Conservation (phyloP, 2,113 vertebrate species). For the Chaetorhynchus papuensis region DNA sequence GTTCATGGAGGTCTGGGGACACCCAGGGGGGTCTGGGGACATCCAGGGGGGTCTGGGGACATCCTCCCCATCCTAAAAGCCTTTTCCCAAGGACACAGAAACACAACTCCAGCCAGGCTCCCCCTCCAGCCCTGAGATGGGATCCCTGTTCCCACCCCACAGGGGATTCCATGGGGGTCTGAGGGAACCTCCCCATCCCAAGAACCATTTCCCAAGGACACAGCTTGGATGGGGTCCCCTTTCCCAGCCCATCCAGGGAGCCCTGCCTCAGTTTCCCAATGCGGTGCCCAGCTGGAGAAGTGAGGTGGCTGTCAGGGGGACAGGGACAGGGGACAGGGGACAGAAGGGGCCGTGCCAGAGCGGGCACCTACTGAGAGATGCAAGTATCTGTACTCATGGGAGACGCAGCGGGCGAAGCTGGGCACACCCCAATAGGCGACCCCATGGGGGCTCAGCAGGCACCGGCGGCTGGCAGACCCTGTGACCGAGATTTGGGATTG, state of each 20-base stretch:
- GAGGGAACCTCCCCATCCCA: neutral
- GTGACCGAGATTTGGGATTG: fast-evolving
- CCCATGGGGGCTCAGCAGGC: constrained; percentile 93
- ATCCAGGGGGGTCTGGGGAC: fast-evolving
- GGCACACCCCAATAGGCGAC: constrained; percentile 97
- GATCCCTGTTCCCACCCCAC: neutral
- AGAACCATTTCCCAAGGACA: neutral
- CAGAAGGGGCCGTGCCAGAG: neutral
- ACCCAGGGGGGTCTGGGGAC: neutral
- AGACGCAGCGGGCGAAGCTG: constrained; percentile 98
- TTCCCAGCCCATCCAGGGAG: neutral
- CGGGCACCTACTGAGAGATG: constrained; percentile 87
- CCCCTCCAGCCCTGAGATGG: neutral
- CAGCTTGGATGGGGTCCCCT: neutral
- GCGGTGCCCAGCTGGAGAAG: fast-evolving
- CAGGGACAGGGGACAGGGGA: neutral
- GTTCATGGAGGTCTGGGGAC: neutral
- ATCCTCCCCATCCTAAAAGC: neutral
- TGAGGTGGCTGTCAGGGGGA: neutral
- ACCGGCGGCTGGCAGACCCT: constrained; percentile 98
- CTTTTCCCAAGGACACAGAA: neutral
- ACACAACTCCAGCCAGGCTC: neutral
- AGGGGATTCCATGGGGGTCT: neutral
- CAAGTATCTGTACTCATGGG: constrained; percentile 95
- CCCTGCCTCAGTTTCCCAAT: neutral